Conservation (phyloP, 2,797 vertebrate species). For the Psittacula echo region DNA sequence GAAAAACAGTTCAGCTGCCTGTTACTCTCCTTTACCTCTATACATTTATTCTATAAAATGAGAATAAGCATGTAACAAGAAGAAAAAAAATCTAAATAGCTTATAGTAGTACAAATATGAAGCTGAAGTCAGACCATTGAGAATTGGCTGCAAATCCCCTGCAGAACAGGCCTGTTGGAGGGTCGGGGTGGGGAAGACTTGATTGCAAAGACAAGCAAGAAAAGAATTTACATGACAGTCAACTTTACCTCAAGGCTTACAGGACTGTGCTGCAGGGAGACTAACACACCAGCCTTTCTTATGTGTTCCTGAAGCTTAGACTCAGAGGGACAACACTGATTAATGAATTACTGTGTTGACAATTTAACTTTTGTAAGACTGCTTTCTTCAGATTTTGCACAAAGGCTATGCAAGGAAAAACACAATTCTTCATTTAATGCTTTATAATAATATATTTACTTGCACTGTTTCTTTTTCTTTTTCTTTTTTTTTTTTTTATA, state of each 20-base stretch:
- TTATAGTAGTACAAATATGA: not conserved
- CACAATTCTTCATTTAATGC: not conserved
- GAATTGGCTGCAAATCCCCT: not conserved
- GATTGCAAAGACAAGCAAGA: not conserved
- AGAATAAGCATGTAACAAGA: not conserved
- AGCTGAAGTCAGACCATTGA: not conserved
- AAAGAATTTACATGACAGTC: not conserved
- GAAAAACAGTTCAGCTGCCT: not conserved
- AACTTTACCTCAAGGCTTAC: not conserved
- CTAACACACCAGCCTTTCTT: not conserved
- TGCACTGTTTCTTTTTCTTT: not conserved
- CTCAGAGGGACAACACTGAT: not conserved
- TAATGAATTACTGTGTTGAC: not conserved
- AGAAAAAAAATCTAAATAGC: not conserved
- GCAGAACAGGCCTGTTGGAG: not conserved
- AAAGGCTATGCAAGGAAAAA: not conserved
- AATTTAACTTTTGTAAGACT: not conserved
- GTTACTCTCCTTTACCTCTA: not conserved
- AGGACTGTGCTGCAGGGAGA: not conserved
- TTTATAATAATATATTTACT: not conserved
- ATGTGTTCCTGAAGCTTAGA: not conserved
- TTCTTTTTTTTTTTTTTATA: not conserved
- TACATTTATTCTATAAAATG: not conserved
- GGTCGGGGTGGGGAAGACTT: fast-evolving
- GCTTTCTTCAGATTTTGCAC: not conserved